These are phyloP conservation scores for Gallinago media DNA, from an alignment of 2,113 vertebrate species.

Conservation along the genomic window DNA sequence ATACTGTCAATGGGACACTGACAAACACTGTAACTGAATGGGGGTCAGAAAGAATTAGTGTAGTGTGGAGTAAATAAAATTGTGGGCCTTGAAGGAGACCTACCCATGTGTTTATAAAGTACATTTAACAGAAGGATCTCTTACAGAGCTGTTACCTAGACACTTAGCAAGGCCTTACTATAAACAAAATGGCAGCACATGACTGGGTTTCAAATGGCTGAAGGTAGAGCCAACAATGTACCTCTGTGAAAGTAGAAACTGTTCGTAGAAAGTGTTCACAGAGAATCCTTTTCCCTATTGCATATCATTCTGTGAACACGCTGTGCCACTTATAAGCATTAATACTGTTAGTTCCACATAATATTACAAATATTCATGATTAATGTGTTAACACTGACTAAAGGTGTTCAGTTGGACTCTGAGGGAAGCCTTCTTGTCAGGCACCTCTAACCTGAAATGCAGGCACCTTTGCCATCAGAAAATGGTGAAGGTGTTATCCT, in stretches of 20 bases:
- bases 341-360: background rate
- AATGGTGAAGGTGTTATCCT: background rate
- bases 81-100: background rate
- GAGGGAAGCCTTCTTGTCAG: background rate
- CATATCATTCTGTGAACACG: background rate
- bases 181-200: constrained; percentile 15
- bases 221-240: background rate
- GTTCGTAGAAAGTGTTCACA: background rate
- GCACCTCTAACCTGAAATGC: background rate
- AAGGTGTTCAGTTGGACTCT: background rate
- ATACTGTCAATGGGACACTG: background rate
- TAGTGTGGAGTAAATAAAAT: constrained; percentile 42
- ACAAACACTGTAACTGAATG: background rate
- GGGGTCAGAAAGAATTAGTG: constrained; percentile 10
- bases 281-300: background rate
- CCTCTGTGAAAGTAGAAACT: background rate
- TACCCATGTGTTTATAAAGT: background rate
- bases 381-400: background rate
- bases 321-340: background rate
- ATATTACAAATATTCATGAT: background rate
- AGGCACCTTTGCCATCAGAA: background rate
- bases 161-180: background rate
- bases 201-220: background rate
- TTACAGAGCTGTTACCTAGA: background rate
- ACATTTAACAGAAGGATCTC: background rate